Conservation (phyloP, 2,113 vertebrate species). For the Syrmaticus mikado region DNA sequence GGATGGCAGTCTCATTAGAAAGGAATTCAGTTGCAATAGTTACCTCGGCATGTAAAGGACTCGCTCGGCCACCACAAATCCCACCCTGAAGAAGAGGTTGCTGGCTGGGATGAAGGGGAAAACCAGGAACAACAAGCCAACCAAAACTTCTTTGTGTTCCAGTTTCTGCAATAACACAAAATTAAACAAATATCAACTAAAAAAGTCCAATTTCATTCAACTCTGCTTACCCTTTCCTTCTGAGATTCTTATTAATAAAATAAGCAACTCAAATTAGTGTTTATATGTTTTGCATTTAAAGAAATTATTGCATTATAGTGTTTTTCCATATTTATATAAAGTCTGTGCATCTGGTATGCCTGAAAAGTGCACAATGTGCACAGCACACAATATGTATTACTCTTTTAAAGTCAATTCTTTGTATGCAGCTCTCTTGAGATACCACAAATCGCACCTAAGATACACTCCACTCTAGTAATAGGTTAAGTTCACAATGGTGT, state of each 20-base stretch:
- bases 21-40: slow-evolving; percentile 54
- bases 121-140: slow-evolving; percentile 92
- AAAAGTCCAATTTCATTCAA: slow-evolving; percentile 26
- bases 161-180: slow-evolving; percentile 84
- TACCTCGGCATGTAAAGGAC: slow-evolving; percentile 99
- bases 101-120: slow-evolving; percentile 97
- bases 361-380: not conserved
- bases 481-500: not conserved
- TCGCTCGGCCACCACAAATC: slow-evolving; percentile 97
- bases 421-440: not conserved
- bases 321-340: not conserved
- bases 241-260: not conserved
- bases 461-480: not conserved
- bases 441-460: not conserved
- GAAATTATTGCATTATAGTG: not conserved
- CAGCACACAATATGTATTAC: not conserved
- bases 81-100: slow-evolving; percentile 98
- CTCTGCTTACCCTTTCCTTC: slow-evolving; percentile 17
- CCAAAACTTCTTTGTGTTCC: slow-evolving; percentile 88
- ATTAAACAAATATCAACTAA: slow-evolving; percentile 68
- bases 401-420: not conserved
- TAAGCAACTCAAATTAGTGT: not conserved
- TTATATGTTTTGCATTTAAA: not conserved
- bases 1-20: slow-evolving; percentile 38
- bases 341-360: not conserved